These are phyloP conservation scores for Pseudochromis fuscus DNA, from an alignment of 2,797 vertebrate genomes.

Conservation along the genomic window DNA sequence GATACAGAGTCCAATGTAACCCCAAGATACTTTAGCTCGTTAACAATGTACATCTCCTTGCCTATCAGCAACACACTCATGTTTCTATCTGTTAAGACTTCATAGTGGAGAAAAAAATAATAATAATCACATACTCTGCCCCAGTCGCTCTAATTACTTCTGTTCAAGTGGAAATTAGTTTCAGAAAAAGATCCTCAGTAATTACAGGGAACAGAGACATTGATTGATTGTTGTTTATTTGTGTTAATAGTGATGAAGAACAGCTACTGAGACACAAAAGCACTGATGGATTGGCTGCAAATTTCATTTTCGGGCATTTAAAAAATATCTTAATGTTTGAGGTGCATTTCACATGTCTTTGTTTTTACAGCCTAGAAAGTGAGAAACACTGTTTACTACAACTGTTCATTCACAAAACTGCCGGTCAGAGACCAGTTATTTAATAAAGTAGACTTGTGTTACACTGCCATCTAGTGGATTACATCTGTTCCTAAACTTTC, in stretches of 20 bases:
- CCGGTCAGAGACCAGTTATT: not conserved
- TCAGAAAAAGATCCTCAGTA: not conserved
- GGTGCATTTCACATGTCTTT: not conserved
- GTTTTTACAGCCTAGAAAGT: not conserved
- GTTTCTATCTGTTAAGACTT: not conserved
- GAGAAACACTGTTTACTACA: not conserved
- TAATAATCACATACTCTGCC: not conserved
- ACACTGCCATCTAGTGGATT: conserved; percentile 50
- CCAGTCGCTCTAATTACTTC: not conserved
- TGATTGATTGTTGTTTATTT: not conserved
- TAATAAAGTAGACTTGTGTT: not conserved
- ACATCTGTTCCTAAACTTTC: rapidly evolving
- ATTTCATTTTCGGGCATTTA: not conserved
- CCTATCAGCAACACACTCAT: too few species aligned
- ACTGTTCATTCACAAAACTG: not conserved
- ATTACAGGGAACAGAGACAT: not conserved
- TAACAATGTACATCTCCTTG: too few species aligned
- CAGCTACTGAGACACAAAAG: not conserved
- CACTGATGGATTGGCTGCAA: rapidly evolving
- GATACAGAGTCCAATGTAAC: too few species aligned
- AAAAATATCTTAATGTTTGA: too few species aligned
- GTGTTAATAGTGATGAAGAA: too few species aligned
- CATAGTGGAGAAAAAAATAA: too few species aligned
- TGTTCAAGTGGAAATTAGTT: not conserved
- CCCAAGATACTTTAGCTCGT: too few species aligned